phyloP scores from a whole-genome alignment of 1,140 invertebrate species.

The Cardiocondyla obscurior region DNA sequence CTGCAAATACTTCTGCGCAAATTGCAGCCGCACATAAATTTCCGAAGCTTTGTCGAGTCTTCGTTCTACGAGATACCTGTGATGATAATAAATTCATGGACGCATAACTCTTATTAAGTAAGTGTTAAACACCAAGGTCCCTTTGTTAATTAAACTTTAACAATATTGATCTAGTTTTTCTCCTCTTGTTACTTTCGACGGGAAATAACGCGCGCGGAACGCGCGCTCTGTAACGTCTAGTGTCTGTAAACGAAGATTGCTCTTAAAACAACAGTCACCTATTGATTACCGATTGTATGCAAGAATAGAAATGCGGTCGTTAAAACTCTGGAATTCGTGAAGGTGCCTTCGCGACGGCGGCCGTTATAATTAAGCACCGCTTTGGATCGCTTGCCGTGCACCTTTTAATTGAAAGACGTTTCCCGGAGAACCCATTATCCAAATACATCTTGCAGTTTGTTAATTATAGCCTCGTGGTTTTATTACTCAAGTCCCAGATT shows the following conservation, averaged over 20 bases:
- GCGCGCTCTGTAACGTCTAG: slow-evolving; percentile 9
- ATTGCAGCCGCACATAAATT: slow-evolving; percentile 22
- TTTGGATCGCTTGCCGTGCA: slow-evolving; percentile 60
- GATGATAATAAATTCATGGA: neutral
- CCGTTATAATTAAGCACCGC: slow-evolving; percentile 66
- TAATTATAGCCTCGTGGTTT: slow-evolving; percentile 28
- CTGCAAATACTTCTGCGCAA: slow-evolving; percentile 24
- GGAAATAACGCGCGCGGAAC: slow-evolving; percentile 7
- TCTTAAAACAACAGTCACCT: slow-evolving; percentile 64
- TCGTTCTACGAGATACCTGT: neutral
- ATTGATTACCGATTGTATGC: slow-evolving; percentile 68
- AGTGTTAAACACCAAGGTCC: neutral
- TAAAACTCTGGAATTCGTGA: slow-evolving; percentile 55
- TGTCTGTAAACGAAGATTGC: slow-evolving; percentile 63
- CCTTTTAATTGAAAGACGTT: slow-evolving; percentile 57
- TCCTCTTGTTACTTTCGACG: slow-evolving; percentile 9
- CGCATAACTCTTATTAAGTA: neutral
- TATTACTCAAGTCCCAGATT: slow-evolving; percentile 40
- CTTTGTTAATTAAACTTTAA: neutral
- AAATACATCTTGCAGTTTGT: slow-evolving; percentile 22
- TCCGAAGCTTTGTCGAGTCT: neutral
- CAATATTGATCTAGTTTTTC: neutral
- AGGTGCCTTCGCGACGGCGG: slow-evolving; percentile 49
- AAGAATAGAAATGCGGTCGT: slow-evolving; percentile 48
- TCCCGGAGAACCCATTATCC: slow-evolving; percentile 17